A percentile compares a stretch with the other conserved stretches of the same genome.
Conservation (phyloP, 2,888 invertebrate genomes). For the Cetonia aurata region DNA sequence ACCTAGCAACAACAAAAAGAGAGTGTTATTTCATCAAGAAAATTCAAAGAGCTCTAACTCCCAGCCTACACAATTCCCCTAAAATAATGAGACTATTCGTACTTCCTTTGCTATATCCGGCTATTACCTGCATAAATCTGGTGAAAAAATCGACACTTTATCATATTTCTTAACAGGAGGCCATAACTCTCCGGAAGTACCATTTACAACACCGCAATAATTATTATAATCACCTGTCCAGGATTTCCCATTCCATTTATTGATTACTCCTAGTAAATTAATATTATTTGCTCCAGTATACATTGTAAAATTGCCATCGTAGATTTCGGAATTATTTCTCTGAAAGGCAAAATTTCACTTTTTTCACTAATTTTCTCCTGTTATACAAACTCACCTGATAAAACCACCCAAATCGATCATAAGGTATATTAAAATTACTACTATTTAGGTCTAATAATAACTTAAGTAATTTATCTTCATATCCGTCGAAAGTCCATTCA, state of each 20-base stretch:
- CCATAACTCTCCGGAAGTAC: slow-evolving; percentile 86
- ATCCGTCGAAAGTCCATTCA: slow-evolving; percentile 85
- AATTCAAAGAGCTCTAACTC: too few relatives aligned
- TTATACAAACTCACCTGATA: slow-evolving; percentile 73
- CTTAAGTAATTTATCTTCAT: slow-evolving; percentile 78
- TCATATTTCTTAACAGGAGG: slow-evolving; percentile 75
- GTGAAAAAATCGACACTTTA: slow-evolving; percentile 76
- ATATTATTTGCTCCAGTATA: slow-evolving; percentile 79
- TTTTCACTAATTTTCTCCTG: not conserved
- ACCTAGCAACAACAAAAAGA: too few relatives aligned
- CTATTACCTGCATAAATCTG: slow-evolving; percentile 82
- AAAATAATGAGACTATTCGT: not conserved
- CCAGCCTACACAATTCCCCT: too few relatives aligned
- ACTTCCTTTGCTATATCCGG: not conserved
- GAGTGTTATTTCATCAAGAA: too few relatives aligned
- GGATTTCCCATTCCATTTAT: slow-evolving; percentile 77
- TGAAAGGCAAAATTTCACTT: slow-evolving; percentile 63
- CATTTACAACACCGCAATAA: slow-evolving; percentile 78
- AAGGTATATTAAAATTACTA: slow-evolving; percentile 72
- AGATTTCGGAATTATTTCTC: slow-evolving; percentile 80
- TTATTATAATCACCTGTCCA: slow-evolving; percentile 70
- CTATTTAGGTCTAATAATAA: slow-evolving; percentile 70
- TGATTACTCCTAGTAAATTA: slow-evolving; percentile 75
- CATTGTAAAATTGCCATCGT: slow-evolving; percentile 84
- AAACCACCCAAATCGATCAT: slow-evolving; percentile 88